These are phyloP conservation scores for Myrmecophaga tridactyla DNA, from an alignment of 2,113 vertebrate genomes.

Conservation along the genomic window DNA sequence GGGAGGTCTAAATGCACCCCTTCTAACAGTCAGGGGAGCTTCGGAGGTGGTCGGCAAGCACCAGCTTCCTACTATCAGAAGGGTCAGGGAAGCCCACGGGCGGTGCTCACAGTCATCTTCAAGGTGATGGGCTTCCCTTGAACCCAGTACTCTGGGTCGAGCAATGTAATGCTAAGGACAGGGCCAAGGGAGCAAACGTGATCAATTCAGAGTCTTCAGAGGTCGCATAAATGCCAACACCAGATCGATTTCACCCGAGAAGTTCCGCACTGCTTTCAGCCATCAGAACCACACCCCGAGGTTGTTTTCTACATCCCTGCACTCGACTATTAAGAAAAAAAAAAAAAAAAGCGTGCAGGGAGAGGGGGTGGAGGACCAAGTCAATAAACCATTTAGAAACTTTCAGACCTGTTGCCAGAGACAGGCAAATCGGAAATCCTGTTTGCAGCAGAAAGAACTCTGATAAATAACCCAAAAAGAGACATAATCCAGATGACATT, in stretches of 20 bases:
- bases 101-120: background rate
- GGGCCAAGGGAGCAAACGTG: slow-evolving; percentile 56
- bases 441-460: background rate
- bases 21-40: background rate
- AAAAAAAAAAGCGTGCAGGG: background rate
- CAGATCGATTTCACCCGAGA: slow-evolving; percentile 54
- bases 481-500: background rate
- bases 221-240: background rate
- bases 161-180: slow-evolving; percentile 18
- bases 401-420: slow-evolving; percentile 17
- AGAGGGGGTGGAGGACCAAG: background rate
- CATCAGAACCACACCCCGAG: background rate
- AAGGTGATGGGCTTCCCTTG: background rate
- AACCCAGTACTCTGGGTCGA: slow-evolving; percentile 4
- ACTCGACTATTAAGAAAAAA: background rate
- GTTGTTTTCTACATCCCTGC: background rate
- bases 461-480: slow-evolving; percentile 24
- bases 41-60: background rate
- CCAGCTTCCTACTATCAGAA: background rate
- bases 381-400: slow-evolving; percentile 45
- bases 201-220: slow-evolving; percentile 26
- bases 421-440: background rate
- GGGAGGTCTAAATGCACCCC: background rate
- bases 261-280: background rate
- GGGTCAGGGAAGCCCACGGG: background rate